Percentiles rank a stretch among this genome's conserved stretches.
Conservation (phyloP, 2,797 vertebrate genomes). For the Limnodromus scolopaceus region DNA sequence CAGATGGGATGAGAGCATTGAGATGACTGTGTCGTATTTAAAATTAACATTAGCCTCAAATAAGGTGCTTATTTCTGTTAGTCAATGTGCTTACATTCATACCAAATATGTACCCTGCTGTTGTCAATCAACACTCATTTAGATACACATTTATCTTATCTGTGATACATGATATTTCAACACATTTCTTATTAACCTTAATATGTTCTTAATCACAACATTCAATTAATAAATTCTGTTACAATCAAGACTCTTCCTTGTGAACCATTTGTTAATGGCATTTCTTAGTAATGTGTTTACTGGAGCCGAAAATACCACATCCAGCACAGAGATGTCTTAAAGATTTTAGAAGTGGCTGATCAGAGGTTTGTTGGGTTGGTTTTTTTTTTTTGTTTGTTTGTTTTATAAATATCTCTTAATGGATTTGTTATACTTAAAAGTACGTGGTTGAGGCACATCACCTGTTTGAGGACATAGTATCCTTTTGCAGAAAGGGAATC, state of each 20-base stretch:
- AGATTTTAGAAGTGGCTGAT: not conserved
- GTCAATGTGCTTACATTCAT: not conserved
- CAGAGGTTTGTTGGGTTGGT: too few relatives aligned
- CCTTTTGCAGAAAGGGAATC: not conserved
- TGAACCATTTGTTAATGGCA: not conserved
- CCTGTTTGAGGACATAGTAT: not conserved
- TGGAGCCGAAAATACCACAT: not conserved
- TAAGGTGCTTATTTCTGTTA: constrained; percentile 33
- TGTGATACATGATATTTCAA: not conserved
- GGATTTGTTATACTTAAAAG: not conserved
- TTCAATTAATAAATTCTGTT: not conserved
- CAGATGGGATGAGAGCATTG: constrained; percentile 30
- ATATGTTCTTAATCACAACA: not conserved
- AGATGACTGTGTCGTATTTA: constrained; percentile 33
- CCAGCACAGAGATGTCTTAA: not conserved
- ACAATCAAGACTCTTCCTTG: not conserved
- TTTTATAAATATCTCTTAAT: not conserved
- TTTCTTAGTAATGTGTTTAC: not conserved
- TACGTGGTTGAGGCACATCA: not conserved
- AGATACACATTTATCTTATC: not conserved
- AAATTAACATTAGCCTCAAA: constrained; percentile 35
- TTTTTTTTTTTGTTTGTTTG: not conserved
- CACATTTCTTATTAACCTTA: not conserved
- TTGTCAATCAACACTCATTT: constrained; percentile 1
- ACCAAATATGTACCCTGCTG: not conserved